Evolutionary conservation across 2,797 vertebrate species (phyloP), one percentile per base, ranked within the genome.

Genomic region (Pampus argenteus): DNA sequence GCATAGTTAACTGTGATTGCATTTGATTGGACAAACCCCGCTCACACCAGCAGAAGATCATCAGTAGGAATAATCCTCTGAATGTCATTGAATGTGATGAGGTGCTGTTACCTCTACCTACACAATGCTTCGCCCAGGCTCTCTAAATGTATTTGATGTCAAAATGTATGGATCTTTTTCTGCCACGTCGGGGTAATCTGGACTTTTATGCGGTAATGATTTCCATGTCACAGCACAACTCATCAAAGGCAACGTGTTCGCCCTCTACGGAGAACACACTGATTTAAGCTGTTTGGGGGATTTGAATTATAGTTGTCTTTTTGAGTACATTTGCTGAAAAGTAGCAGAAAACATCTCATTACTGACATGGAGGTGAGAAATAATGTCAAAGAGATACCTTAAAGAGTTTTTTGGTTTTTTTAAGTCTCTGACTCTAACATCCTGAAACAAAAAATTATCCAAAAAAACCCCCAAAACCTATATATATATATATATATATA

Each of bases 151-250:
- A 65, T 84, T 77, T 84, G 72, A 85, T 78, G 59, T 48, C 26
- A 54, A 75, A 78, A 84, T 76, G 71, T 66, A 67, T 74, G 18
- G 55, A 85, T 74, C 62, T 26, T 44, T 78, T 74, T 71, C 69
- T 79, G 60, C 69, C 49, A 69, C 56, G 20, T 74, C 22, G 71
- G 71, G 72, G 50, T 78, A 85, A 90, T 86, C 70, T 83, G 62
- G 64, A 75, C 69, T 81, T 81, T 81, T 74, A 64, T 66, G 63
- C 61, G 20, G 66, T 18, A 11, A 62, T 66, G 77, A 77, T 83
- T 81, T 77, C 59, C 60, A 47, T 81, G 61, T 71, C 60, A 50
- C 29, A 82, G 69, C 42, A 85, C 51, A 60, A 60, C 52, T 80
- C 62, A 62, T 90, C 76, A 84, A 76, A 84, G 29, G 66, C 71